A percentile compares a stretch with the other conserved stretches of the same genome.
These are phyloP conservation scores for Heliconius himera DNA, from an alignment of 1,140 invertebrate species.

Conservation along the genomic window DNA sequence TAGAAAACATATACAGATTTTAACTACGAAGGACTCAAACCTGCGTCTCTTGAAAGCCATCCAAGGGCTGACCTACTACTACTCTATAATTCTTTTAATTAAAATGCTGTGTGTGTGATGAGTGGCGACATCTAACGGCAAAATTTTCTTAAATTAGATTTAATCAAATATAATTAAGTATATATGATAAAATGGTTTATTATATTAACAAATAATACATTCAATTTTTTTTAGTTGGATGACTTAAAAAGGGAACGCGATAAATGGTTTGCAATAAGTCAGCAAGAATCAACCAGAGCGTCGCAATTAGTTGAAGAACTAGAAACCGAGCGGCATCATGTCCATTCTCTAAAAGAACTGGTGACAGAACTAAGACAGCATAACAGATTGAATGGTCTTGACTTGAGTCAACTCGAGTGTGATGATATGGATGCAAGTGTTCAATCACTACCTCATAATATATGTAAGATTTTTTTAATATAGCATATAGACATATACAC, in stretches of 20 bases:
- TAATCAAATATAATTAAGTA: no score
- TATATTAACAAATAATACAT: no score
- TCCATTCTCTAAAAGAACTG: conserved; percentile 55
- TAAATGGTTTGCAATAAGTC: conserved; percentile 57
- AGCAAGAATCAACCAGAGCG: conserved; percentile 54
- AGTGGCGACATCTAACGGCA: no score
- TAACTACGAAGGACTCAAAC: no score
- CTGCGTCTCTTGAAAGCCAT: no score
- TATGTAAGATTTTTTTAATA: conserved; percentile 54
- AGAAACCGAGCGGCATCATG: conserved; percentile 50
- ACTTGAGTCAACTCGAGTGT: conserved; percentile 65
- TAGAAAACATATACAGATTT: no score
- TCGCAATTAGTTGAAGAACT: conserved; percentile 56
- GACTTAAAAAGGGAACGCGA: conserved; percentile 67
- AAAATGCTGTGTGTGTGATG: no score
- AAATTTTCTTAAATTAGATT: no score
- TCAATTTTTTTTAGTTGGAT: conserved; percentile 46
- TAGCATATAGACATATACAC: no score
- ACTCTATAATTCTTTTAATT: no score
- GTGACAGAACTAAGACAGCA: conserved; percentile 62
- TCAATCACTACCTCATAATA: conserved; percentile 59
- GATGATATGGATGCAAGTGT: conserved; percentile 68
- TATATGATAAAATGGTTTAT: no score
- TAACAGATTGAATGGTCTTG: conserved; percentile 57
- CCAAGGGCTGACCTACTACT: no score